Conservation (phyloP, 2,888 invertebrate genomes). For the Tetranychus piercei region DNA sequence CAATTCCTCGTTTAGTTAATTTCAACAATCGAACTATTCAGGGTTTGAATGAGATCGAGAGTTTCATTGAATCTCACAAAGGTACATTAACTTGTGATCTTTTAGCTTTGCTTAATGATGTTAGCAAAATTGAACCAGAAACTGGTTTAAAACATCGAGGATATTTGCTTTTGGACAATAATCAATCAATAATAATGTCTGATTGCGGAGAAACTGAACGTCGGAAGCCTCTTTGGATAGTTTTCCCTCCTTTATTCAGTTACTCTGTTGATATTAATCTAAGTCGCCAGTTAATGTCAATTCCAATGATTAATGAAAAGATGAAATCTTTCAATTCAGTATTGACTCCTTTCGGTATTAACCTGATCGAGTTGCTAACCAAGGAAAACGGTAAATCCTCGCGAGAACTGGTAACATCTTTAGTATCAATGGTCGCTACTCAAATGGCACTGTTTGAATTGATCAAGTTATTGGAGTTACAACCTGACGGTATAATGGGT, state of each 20-base stretch:
- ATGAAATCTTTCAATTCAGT: constrained; percentile 31
- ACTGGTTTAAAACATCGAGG: constrained; percentile 10
- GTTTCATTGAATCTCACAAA: constrained; percentile 32
- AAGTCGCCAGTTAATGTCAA: constrained; percentile 29
- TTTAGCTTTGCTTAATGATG: constrained; percentile 43
- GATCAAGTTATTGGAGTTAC: constrained; percentile 33
- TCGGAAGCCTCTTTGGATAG: not conserved
- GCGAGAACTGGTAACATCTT: constrained; percentile 23
- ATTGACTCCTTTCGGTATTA: constrained; percentile 33
- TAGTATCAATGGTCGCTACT: constrained; percentile 38
- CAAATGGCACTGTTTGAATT: constrained; percentile 39
- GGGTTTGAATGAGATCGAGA: constrained; percentile 48
- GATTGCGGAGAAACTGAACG: not conserved
- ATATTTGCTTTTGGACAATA: constrained; percentile 11
- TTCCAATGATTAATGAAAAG: constrained; percentile 34
- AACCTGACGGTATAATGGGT: constrained; percentile 36
- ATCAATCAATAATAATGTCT: not conserved
- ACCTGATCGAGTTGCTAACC: constrained; percentile 34
- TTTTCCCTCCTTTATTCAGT: not conserved
- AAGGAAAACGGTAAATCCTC: constrained; percentile 32
- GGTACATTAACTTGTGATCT: constrained; percentile 44
- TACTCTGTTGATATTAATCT: constrained; percentile 25
- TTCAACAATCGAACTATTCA: constrained; percentile 70
- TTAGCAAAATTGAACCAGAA: constrained; percentile 8
- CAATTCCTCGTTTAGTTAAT: constrained; percentile 38